Percentiles rank a stretch among this genome's conserved stretches.
phyloP scores from a whole-genome alignment of 2,888 invertebrate species.

The Tetanocera ferruginea region DNA sequence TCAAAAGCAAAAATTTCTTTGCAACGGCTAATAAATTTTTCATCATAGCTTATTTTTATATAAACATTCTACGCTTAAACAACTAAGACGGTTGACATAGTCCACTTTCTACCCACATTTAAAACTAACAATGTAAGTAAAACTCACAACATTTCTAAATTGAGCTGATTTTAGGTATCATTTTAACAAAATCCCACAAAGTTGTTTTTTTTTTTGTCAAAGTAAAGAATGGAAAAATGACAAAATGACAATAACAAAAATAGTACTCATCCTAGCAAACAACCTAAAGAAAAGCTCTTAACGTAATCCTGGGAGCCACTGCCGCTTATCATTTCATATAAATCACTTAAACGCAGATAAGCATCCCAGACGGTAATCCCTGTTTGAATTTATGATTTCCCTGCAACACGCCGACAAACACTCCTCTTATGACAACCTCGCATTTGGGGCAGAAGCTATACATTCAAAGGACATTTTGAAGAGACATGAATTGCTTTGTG shows the following conservation, averaged over 20 bases:
- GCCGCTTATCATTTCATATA: constrained; percentile 25
- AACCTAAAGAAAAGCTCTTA: neutral
- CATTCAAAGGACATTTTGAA: constrained; percentile 28
- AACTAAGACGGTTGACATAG: too few species aligned
- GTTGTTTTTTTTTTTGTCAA: too few species aligned
- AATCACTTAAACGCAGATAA: constrained; percentile 34
- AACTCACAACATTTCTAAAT: neutral
- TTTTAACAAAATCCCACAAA: constrained; percentile 6
- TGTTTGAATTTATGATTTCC: constrained; percentile 34
- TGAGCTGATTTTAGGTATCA: neutral
- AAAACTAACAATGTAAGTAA: neutral
- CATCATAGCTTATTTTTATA: too few species aligned
- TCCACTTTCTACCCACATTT: too few species aligned
- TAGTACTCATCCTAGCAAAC: neutral
- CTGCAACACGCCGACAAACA: neutral
- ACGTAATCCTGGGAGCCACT: neutral
- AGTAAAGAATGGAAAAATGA: too few species aligned
- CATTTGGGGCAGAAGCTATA: constrained; percentile 1
- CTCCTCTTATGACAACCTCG: neutral
- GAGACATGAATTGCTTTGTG: constrained; percentile 31
- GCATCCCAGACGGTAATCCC: constrained; percentile 27
- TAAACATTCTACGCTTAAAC: too few species aligned
- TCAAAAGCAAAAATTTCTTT: too few species aligned
- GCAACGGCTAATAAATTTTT: too few species aligned
- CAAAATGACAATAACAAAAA: too few species aligned